These are phyloP conservation scores for Ichneumoninae sp. DNA, from an alignment of 2,888 invertebrate genomes.

Conservation along the genomic window DNA sequence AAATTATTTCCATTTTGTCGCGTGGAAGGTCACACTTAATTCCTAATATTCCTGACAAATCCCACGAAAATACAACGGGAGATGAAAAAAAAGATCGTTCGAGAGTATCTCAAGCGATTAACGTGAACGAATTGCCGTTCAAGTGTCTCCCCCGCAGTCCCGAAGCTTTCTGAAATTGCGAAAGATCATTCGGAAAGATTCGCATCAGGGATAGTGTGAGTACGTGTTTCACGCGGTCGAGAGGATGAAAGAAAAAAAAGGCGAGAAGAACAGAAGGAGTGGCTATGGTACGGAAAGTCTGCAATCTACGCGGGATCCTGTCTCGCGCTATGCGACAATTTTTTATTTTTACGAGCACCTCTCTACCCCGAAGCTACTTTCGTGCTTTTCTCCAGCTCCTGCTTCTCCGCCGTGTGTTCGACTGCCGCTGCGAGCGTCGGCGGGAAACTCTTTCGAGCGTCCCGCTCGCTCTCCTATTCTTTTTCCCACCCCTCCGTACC, in stretches of 20 bases:
- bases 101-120: constrained; percentile 5
- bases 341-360: constrained; percentile 79
- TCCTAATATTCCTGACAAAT: constrained; percentile 2
- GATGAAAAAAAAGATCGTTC: neutral
- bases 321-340: constrained; percentile 75
- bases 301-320: constrained; percentile 61
- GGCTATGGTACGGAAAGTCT: constrained; percentile 32
- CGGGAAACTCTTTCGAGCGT: constrained; percentile 47
- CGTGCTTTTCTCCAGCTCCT: constrained; percentile 33
- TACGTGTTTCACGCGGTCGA: neutral
- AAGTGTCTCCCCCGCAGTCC: neutral
- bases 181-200: constrained; percentile 17
- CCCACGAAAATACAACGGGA: neutral
- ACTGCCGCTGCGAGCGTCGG: neutral
- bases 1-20: neutral
- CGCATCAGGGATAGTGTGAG: neutral
- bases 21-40: neutral
- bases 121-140: neutral
- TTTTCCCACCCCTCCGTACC: constrained; percentile 54
- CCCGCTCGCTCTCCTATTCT: constrained; percentile 54
- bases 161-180: constrained; percentile 28
- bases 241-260: constrained; percentile 28
- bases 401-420: neutral
- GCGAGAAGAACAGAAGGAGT: neutral
- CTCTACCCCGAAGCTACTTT: constrained; percentile 48